Evolutionary conservation across 2,888 invertebrate species (phyloP).

Genomic region (Calliphora vomitoria): DNA sequence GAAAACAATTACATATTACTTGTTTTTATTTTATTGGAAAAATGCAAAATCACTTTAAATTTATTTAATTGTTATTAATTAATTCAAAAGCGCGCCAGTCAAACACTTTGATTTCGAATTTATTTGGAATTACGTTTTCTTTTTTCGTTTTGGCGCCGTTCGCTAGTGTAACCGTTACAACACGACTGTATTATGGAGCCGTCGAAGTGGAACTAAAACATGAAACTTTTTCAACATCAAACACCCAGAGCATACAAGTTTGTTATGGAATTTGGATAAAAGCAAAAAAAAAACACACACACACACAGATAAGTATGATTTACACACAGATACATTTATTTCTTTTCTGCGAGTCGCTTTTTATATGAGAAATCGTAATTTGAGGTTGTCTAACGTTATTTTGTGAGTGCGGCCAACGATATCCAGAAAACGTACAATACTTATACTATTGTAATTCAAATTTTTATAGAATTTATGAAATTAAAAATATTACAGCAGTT

Average conservation of each 20-base stretch:
- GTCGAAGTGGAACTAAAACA: conserved; percentile 66
- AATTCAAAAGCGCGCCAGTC: conserved; percentile 62
- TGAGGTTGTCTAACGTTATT: conserved; percentile 26
- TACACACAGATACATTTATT: neutral
- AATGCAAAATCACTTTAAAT: conserved; percentile 11
- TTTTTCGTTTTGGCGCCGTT: neutral
- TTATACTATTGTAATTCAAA: too few species aligned
- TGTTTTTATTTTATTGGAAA: conserved; percentile 7
- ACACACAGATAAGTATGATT: neutral
- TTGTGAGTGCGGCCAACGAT: neutral
- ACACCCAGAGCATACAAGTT: conserved; percentile 61
- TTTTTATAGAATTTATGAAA: too few species aligned
- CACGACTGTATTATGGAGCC: conserved; percentile 54
- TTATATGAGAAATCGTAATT: conserved; percentile 4
- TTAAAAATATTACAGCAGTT: too few species aligned
- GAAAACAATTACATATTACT: neutral
- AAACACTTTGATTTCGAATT: conserved; percentile 16
- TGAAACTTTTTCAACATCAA: conserved; percentile 49
- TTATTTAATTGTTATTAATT: conserved; percentile 49
- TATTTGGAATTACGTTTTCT: neutral
- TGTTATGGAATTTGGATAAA: conserved; percentile 67
- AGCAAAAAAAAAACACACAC: conserved; percentile 12
- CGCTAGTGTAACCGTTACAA: conserved; percentile 17
- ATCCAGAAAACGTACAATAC: neutral
- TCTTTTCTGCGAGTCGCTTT: neutral